Conservation (phyloP, 2,797 vertebrate species). For the Cossypha polioptera region DNA sequence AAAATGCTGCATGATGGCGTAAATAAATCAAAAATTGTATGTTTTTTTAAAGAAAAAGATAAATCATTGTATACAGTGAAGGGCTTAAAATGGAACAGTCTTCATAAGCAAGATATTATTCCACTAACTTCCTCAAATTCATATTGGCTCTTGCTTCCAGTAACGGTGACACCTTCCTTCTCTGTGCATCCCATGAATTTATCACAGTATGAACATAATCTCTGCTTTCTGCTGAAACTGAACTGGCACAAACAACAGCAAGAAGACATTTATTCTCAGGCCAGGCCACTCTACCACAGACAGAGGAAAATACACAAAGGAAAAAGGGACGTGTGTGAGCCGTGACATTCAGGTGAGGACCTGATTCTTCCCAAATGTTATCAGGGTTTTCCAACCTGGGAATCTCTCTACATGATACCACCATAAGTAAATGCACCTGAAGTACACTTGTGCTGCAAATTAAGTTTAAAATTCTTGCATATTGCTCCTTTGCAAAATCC, state of each 20-base stretch:
- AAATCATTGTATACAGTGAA: not conserved
- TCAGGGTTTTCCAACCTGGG: not conserved
- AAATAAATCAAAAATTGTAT: not conserved
- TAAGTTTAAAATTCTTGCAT: not conserved
- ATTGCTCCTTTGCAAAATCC: not conserved
- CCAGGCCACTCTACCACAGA: not conserved
- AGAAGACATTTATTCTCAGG: not conserved
- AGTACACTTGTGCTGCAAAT: not conserved
- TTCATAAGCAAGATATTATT: not conserved
- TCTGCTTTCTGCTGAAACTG: not conserved
- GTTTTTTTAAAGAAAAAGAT: not conserved
- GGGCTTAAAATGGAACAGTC: not conserved
- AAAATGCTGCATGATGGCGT: not conserved
- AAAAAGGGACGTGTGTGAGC: not conserved
- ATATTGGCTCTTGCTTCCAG: not conserved
- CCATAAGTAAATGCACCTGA: not conserved
- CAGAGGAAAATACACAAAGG: not conserved
- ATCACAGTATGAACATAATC: not conserved
- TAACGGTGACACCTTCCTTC: not conserved
- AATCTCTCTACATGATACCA: not conserved
- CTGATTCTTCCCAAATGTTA: not conserved
- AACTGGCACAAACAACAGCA: not conserved
- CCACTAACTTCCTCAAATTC: not conserved
- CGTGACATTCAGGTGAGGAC: rapidly evolving
- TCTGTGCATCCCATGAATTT: not conserved